These are phyloP conservation scores for Tuberolachnus salignus DNA, from an alignment of 2,888 invertebrate genomes.

Conservation along the genomic window DNA sequence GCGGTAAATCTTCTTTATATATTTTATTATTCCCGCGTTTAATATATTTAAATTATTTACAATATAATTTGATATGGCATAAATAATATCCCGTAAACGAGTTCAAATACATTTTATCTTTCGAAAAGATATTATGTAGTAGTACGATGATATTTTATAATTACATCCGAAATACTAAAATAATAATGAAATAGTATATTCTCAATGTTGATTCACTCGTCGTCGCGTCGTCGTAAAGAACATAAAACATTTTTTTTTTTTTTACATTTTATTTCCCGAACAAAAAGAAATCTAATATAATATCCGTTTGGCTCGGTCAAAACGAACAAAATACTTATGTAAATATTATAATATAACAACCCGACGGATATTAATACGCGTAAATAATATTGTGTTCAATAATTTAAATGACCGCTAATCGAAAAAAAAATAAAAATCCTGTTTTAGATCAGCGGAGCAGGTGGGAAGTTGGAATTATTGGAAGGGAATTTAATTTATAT, in stretches of 20 bases:
- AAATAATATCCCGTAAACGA: neutral
- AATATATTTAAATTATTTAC: neutral
- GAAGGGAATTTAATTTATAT: no score
- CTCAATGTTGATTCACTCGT: neutral
- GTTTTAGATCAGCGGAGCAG: no score
- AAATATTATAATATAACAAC: no score
- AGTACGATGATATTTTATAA: neutral
- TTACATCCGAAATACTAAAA: constrained; percentile 18
- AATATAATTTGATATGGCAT: constrained; percentile 1
- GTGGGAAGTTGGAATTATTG: no score
- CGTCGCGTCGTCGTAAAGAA: neutral
- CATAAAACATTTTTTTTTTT: constrained; percentile 10
- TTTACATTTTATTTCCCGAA: neutral
- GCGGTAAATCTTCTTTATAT: constrained; percentile 3
- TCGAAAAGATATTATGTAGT: neutral
- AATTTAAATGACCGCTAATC: no score
- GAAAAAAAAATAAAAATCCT: no score
- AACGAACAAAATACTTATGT: no score
- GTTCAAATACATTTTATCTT: neutral
- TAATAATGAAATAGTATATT: neutral
- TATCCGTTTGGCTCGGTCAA: no score
- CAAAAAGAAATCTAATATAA: neutral
- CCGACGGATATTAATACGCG: no score
- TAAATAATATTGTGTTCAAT: no score
- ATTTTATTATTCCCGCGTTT: neutral